Evolutionary conservation across 2,113 vertebrate species (phyloP), one percentile per base, ranked within the genome.

Genomic region (Cebidichthys violaceus): DNA sequence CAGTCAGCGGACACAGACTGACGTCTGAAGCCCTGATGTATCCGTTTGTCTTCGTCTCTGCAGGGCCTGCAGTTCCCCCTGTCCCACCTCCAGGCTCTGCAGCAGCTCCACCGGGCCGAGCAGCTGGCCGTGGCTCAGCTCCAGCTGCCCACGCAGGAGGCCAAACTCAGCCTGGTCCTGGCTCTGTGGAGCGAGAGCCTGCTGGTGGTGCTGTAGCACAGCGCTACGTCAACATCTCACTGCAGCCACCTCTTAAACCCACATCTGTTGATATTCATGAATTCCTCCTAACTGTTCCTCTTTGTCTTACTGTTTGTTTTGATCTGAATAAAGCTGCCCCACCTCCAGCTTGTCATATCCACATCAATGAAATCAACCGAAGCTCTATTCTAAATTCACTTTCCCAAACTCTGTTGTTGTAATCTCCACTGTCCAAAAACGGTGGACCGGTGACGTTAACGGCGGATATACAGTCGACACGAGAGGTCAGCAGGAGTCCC

Each of bases 141-240:
- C 9, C 93, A 94, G 24, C 94, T 98, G 33, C 14, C 31, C 27
- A 90, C 94, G 11, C 94, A 96, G 43, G 91, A 92, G 59, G 97
- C 96, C 55, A 97, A 96, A 85, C 90, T 95, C 87, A 95, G 93
- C 70, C 93, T 99, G 77, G 96, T 91, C 1, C 70, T 99, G 66
- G 93, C 96, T 0, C 94, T 99, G 2, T 99, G 98, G 97, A 94
- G 96, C 9, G 97, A 99, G 80, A 96, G 95, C 67, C 93, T 99
- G 33, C 82, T 99, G 84, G 90, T 94, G 72, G 96, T 96, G 9
- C 43, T 79, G 92, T 70, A 82, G 45, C 33, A 59, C 35, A 69
- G 3, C 55, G 11, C 33, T 10, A 17, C 0, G 55, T 15, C 55
- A 29, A 14, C 4, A 29, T 59, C 7, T 14, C 24, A 29, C 55